Conservation (phyloP, 2,797 vertebrate species). For the Rachycentron canadum region DNA sequence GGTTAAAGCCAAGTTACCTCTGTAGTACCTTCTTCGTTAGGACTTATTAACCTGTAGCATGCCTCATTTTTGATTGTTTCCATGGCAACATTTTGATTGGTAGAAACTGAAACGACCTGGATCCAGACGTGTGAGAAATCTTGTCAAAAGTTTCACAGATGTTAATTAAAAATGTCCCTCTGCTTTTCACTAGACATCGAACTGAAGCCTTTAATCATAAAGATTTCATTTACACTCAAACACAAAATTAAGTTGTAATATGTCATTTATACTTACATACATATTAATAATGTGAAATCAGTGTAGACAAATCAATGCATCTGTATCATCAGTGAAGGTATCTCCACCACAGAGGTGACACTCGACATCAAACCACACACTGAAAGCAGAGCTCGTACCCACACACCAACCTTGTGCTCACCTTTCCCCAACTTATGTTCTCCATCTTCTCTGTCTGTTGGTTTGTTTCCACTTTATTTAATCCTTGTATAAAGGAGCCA, state of each 20-base stretch:
- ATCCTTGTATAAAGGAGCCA: not conserved
- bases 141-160: no score
- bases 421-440: not conserved
- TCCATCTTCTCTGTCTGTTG: not conserved
- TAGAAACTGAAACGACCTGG: no score
- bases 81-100: not conserved
- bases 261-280: no score
- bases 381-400: not conserved
- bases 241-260: no score
- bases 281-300: no score
- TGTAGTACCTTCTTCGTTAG: no score
- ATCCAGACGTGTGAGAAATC: no score
- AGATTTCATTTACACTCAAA: no score
- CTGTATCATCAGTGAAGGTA: not conserved
- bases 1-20: no score
- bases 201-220: no score
- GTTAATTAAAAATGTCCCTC: no score
- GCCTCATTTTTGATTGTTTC: not conserved
- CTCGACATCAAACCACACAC: not conserved
- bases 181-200: no score
- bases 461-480: slow-evolving; percentile 3
- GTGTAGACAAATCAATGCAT: not conserved
- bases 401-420: slow-evolving; percentile 1
- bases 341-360: not conserved
- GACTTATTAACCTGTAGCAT: not conserved